Conservation (phyloP, 2,113 vertebrate species). For the Promerops cafer region DNA sequence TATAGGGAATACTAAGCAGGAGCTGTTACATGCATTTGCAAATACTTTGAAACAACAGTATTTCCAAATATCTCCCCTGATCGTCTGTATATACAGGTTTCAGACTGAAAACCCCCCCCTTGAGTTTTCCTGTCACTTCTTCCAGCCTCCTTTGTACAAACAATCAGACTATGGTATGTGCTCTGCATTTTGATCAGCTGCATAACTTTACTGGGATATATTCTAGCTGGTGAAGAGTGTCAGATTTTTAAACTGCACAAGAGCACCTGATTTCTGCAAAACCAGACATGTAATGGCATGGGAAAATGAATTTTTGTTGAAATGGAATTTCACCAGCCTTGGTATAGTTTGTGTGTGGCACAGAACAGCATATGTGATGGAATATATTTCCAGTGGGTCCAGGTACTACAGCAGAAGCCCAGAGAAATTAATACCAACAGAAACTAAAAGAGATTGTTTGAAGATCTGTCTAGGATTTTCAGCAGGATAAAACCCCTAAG, state of each 20-base stretch:
- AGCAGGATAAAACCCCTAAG: not conserved
- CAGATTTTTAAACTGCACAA: not conserved
- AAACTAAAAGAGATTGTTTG: not conserved
- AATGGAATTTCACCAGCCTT: not conserved
- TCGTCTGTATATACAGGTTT: not conserved
- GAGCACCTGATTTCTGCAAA: not conserved
- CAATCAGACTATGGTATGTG: not conserved
- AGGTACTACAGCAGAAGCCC: not conserved
- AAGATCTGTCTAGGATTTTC: not conserved
- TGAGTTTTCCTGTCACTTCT: not conserved
- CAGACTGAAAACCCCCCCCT: fast-evolving
- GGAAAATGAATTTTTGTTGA: not conserved
- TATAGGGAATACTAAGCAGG: not conserved
- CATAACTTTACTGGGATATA: not conserved
- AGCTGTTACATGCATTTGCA: not conserved
- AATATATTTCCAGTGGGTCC: not conserved
- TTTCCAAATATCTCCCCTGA: not conserved
- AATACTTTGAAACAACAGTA: not conserved
- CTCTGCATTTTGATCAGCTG: not conserved
- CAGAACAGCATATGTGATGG: not conserved
- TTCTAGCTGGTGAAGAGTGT: not conserved
- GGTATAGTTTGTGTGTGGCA: not conserved
- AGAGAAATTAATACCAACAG: not conserved
- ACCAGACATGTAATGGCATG: not conserved
- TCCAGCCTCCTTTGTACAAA: not conserved